These are phyloP conservation scores for Spea multiplicata DNA, from an alignment of 2,113 vertebrate genomes.

Conservation along the genomic window DNA sequence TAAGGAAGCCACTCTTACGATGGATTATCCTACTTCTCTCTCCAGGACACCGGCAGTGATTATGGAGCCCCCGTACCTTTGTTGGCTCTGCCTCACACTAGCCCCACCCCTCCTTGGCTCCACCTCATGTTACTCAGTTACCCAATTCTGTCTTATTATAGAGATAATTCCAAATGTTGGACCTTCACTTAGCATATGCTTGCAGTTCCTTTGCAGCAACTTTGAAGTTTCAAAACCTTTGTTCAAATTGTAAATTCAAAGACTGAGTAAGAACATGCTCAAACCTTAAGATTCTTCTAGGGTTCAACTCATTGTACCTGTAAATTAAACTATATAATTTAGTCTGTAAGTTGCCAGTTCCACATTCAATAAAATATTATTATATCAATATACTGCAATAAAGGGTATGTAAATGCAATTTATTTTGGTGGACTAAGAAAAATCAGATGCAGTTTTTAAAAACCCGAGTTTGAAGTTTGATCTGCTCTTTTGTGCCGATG, in stretches of 20 bases:
- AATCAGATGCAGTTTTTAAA: conserved; percentile 14
- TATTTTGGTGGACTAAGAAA: conserved; percentile 1
- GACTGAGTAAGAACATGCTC: not conserved
- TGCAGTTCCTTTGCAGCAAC: not conserved
- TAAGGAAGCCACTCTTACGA: no score
- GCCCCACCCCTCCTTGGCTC: no score
- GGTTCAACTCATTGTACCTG: conserved; percentile 23
- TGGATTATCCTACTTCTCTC: no score
- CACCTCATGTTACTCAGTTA: no score
- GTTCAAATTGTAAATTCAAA: conserved; percentile 11
- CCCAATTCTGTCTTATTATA: no score
- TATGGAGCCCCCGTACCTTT: no score
- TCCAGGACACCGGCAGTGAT: no score
- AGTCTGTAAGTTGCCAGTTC: conserved; percentile 27
- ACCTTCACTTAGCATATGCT: no score
- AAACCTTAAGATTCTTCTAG: conserved; percentile 12
- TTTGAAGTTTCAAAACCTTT: conserved; percentile 27
- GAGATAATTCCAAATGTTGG: no score
- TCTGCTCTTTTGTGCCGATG: not conserved
- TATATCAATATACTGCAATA: conserved; percentile 2
- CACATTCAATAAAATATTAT: conserved; percentile 22
- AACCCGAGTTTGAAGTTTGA: not conserved
- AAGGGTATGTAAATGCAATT: conserved; percentile 17
- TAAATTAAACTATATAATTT: conserved; percentile 41
- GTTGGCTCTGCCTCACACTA: no score